Evolutionary conservation across 2,888 invertebrate species (phyloP).

Genomic region (Ophion ellenae): DNA sequence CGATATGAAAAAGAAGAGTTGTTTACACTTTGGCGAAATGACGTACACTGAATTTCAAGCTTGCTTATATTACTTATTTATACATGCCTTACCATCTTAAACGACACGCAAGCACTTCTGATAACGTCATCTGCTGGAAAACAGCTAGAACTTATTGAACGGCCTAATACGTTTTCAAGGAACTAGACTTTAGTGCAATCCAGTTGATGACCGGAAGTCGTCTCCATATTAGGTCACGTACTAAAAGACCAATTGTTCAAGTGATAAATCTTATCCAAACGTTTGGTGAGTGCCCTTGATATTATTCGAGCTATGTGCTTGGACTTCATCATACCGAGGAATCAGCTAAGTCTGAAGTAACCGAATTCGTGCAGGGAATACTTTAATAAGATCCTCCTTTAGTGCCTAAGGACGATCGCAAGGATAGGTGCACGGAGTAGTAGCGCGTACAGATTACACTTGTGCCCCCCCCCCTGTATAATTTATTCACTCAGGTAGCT

Average conservation of each 20-base stretch:
- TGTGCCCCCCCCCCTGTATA: conserved; percentile 16
- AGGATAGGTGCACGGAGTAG: conserved; percentile 21
- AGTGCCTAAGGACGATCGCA: conserved; percentile 29
- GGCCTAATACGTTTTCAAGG: background rate
- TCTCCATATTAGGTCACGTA: background rate
- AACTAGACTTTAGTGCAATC: background rate
- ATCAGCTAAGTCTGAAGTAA: background rate
- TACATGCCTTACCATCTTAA: too few relatives aligned
- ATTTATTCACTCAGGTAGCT: conserved; percentile 63
- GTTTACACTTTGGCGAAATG: too few relatives aligned
- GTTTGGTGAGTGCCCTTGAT: background rate
- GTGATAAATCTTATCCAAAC: background rate
- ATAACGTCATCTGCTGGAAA: too few relatives aligned
- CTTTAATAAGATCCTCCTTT: conserved; percentile 52
- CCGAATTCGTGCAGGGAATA: conserved; percentile 20
- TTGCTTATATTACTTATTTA: too few relatives aligned
- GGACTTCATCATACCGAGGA: background rate
- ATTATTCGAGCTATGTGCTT: background rate
- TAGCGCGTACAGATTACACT: conserved; percentile 7
- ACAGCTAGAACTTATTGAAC: too few relatives aligned
- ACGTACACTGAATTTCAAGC: too few relatives aligned
- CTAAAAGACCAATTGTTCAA: background rate
- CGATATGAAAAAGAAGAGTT: too few relatives aligned
- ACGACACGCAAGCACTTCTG: too few relatives aligned
- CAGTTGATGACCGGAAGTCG: background rate